phyloP scores from a whole-genome alignment of 2,113 vertebrate genomes.

The Porphyrio hochstetteri region DNA sequence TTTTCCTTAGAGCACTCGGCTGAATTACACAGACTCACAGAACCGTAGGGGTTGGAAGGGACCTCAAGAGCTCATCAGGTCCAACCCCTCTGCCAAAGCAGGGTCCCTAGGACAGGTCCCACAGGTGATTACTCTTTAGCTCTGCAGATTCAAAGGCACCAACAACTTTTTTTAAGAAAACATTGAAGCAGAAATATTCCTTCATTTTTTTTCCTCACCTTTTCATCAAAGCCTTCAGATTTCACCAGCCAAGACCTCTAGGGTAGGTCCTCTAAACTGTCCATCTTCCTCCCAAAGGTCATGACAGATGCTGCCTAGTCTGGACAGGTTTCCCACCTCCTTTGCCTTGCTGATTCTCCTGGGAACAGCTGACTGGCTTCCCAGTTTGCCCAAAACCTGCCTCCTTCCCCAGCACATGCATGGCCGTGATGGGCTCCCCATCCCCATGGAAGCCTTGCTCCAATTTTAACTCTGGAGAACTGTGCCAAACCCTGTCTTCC shows the following conservation, averaged over 20 bases:
- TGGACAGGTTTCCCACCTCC: not conserved
- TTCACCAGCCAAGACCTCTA: not conserved
- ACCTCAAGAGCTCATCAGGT: too few species aligned
- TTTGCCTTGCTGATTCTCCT: not conserved
- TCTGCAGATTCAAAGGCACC: not conserved
- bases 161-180: not conserved
- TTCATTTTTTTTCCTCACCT: not conserved
- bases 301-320: rapidly evolving
- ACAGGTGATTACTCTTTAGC: not conserved
- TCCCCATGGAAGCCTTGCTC: rapidly evolving
- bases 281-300: not conserved
- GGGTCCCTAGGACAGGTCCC: too few species aligned
- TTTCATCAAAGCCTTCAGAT: not conserved
- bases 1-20: not conserved
- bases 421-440: not conserved
- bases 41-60: too few species aligned
- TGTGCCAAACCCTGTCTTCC: not conserved
- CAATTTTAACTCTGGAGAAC: not conserved
- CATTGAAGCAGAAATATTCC: not conserved
- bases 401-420: rapidly evolving
- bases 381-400: not conserved
- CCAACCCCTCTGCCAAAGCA: too few species aligned
- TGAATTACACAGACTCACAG: not conserved
- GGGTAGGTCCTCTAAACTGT: not conserved
- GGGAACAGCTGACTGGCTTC: not conserved